These are phyloP conservation scores for Syrmaticus mikado DNA, from an alignment of 2,113 vertebrate genomes.

Conservation along the genomic window DNA sequence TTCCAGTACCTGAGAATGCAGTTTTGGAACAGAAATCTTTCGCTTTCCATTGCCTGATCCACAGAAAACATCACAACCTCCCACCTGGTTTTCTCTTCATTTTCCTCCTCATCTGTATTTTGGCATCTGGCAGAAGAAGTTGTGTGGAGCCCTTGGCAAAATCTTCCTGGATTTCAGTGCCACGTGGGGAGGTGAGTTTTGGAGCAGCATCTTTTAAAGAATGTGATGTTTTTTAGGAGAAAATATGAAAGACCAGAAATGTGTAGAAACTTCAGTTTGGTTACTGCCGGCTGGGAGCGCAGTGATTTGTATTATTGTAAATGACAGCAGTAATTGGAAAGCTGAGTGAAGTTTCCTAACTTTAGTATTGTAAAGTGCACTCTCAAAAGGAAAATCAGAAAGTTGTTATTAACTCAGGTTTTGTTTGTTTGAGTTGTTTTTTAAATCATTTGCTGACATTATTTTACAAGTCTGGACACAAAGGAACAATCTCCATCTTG, in stretches of 20 bases:
- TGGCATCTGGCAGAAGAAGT: neutral
- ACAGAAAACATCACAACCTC: neutral
- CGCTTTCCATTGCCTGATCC: neutral
- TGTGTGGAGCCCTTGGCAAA: neutral
- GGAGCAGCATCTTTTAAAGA: conserved; percentile 12
- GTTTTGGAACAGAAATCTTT: neutral
- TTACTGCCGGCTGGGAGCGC: neutral
- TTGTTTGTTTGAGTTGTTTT: neutral
- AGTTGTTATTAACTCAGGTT: neutral
- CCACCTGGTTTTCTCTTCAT: neutral
- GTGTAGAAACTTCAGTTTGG: neutral
- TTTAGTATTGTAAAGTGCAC: neutral
- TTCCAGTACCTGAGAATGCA: neutral
- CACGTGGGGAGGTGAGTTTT: conserved; percentile 52
- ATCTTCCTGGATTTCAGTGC: neutral
- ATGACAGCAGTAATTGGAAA: neutral
- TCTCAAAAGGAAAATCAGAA: neutral
- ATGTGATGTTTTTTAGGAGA: neutral
- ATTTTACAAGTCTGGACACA: neutral
- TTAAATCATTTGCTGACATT: neutral
- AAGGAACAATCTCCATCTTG: neutral
- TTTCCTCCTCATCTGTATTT: neutral
- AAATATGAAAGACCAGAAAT: neutral
- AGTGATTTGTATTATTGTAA: neutral
- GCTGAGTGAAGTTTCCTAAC: neutral